Conservation (phyloP, 2,797 vertebrate species). For the Steatocranus sp. region DNA sequence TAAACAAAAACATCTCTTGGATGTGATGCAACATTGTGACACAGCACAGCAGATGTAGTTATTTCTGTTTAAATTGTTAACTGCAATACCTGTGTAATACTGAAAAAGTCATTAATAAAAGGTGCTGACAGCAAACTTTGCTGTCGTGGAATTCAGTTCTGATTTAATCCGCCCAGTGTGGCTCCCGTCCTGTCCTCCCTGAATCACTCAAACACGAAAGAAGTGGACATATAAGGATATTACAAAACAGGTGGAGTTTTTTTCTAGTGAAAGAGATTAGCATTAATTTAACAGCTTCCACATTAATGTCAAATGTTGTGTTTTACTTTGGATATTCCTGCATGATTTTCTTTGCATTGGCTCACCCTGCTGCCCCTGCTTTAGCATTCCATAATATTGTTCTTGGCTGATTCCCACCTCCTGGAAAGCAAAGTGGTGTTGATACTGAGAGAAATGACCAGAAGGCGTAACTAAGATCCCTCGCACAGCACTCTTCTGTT, state of each 20-base stretch:
- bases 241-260: not conserved
- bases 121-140: not conserved
- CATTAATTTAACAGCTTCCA: not conserved
- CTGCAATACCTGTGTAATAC: not conserved
- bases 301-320: not conserved
- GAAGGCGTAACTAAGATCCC: not conserved
- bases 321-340: not conserved
- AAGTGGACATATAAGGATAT: not conserved
- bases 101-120: not conserved
- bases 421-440: not conserved
- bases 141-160: not conserved
- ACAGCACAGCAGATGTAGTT: not conserved
- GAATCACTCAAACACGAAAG: rapidly evolving
- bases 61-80: not conserved
- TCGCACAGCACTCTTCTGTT: not conserved
- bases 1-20: slow-evolving; percentile 17
- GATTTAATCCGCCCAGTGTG: rapidly evolving
- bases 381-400: not conserved
- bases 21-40: slow-evolving; percentile 29
- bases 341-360: not conserved
- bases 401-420: slow-evolving; percentile 4
- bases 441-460: slow-evolving; percentile 6
- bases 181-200: not conserved
- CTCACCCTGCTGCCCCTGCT: not conserved
- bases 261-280: not conserved